A percentile compares a stretch with the other conserved stretches of the same genome.
phyloP scores from a whole-genome alignment of 2,797 vertebrate species.

The Synaphobranchus kaupii region DNA sequence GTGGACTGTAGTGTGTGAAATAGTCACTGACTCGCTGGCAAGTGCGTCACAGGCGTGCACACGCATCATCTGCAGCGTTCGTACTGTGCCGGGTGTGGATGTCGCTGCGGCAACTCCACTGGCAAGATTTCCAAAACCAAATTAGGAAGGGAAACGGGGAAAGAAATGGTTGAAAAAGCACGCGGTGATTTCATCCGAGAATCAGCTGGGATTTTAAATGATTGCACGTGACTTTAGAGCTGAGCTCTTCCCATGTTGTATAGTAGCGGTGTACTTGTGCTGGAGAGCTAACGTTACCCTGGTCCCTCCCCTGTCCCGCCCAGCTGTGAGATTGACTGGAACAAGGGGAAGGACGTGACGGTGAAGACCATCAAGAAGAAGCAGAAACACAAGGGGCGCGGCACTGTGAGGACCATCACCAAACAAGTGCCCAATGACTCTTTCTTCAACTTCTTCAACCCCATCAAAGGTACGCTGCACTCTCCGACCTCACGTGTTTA shows the following conservation, averaged over 20 bases:
- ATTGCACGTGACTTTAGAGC: too few relatives aligned
- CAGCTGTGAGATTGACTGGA: constrained; percentile 97
- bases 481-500: neutral
- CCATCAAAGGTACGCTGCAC: constrained; percentile 82
- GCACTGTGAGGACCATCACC: constrained; percentile 90
- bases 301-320: neutral
- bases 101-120: neutral
- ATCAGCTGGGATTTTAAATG: neutral
- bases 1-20: neutral
- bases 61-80: neutral
- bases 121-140: neutral
- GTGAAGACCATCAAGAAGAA: constrained; percentile 97
- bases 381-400: constrained; percentile 97
- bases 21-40: neutral
- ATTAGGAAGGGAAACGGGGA: neutral
- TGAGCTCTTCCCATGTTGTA: constrained; percentile 18
- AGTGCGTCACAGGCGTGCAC: neutral
- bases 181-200: neutral
- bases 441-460: constrained; percentile 98
- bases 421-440: constrained; percentile 95
- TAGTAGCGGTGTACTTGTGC: neutral
- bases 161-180: neutral
- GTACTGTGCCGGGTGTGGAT: neutral
- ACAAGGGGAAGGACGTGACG: constrained; percentile 93
- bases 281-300: neutral